Evolutionary conservation across 1,140 invertebrate species (phyloP).

Genomic region (Nomia melanderi): DNA sequence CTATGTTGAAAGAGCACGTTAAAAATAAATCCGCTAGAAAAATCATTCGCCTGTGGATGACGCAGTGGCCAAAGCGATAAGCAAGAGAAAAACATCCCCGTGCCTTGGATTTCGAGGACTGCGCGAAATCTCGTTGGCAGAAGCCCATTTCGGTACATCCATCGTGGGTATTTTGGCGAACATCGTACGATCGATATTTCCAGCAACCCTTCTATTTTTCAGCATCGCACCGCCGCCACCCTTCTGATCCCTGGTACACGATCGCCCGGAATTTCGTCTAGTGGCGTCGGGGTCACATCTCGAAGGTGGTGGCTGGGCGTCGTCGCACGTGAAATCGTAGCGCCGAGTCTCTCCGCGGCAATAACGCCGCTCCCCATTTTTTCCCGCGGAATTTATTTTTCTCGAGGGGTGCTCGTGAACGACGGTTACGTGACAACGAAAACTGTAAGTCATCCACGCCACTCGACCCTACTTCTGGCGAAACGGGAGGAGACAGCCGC

Average conservation of each 20-base stretch:
- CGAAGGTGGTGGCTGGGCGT: slow-evolving; percentile 18
- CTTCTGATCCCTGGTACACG: slow-evolving; percentile 21
- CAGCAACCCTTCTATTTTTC: slow-evolving; percentile 38
- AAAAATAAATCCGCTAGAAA: too few species aligned
- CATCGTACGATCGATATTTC: slow-evolving; percentile 12
- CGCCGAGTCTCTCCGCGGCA: slow-evolving; percentile 14
- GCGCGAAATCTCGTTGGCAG: not conserved
- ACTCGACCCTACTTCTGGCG: not conserved
- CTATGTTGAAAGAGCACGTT: too few species aligned
- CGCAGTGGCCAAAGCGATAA: too few species aligned
- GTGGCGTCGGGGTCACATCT: slow-evolving; percentile 20
- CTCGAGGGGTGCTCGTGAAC: slow-evolving; percentile 48
- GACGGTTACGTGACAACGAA: slow-evolving; percentile 39
- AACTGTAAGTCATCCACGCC: slow-evolving; percentile 7
- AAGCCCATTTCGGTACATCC: not conserved
- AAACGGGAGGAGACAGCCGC: not conserved
- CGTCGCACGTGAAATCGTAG: slow-evolving; percentile 18
- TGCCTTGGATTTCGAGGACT: not conserved
- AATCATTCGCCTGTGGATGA: too few species aligned
- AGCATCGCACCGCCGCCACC: slow-evolving; percentile 3
- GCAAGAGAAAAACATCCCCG: too few species aligned
- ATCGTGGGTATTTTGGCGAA: slow-evolving; percentile 15
- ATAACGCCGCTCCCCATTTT: slow-evolving; percentile 27
- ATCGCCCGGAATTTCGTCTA: slow-evolving; percentile 31
- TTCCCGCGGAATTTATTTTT: slow-evolving; percentile 53